These are phyloP conservation scores for Microcebus murinus DNA, from an alignment of 2,113 vertebrate species.

Conservation along the genomic window DNA sequence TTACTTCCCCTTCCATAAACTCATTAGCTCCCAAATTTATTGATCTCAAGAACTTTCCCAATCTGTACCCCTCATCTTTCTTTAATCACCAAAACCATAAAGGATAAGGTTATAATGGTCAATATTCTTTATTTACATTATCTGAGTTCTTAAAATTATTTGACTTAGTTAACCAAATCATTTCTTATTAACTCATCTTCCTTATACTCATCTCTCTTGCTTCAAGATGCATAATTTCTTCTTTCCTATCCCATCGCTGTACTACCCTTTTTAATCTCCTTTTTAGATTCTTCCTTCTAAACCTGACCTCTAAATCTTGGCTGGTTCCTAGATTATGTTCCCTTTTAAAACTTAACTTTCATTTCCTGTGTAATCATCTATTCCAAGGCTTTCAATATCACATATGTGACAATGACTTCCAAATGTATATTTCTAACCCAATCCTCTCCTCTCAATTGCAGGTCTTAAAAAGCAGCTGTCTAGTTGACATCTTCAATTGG, in stretches of 20 bases:
- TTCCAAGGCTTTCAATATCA: constrained; percentile 44
- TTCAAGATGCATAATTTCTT: not conserved
- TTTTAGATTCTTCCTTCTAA: not conserved
- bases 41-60: not conserved
- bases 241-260: not conserved
- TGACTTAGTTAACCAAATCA: not conserved
- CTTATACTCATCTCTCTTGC: not conserved
- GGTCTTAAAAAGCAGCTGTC: constrained; percentile 26
- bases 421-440: constrained; percentile 37
- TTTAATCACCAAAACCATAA: not conserved
- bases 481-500: constrained; percentile 10
- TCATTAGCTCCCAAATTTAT: not conserved
- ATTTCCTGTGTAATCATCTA: constrained; percentile 50
- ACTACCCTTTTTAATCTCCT: not conserved
- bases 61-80: not conserved
- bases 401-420: not conserved
- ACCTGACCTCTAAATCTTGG: not conserved
- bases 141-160: not conserved
- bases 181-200: not conserved
- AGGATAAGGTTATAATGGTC: not conserved
- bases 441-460: not conserved
- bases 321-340: not conserved
- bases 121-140: not conserved
- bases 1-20: not conserved
- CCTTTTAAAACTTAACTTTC: constrained; percentile 15